Evolutionary conservation across 2,797 vertebrate genomes (phyloP).

Genomic region (Enteromius argenteus): DNA sequence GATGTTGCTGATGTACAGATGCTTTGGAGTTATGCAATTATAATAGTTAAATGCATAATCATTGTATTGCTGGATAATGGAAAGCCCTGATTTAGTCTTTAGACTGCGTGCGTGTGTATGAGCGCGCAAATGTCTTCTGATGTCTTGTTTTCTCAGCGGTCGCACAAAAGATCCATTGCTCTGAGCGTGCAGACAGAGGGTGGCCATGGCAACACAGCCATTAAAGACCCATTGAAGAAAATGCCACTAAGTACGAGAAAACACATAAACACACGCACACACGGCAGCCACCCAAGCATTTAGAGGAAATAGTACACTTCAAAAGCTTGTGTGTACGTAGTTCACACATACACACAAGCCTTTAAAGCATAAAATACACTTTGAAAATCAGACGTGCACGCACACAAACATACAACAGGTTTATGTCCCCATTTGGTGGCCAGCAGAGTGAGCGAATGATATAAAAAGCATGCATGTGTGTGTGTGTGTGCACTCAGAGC

Average conservation of each 20-base stretch:
- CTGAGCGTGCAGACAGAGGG: conserved; percentile 48
- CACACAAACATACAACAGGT: conserved; percentile 30
- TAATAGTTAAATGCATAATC: conserved; percentile 33
- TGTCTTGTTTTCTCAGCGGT: conserved; percentile 53
- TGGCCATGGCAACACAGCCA: conserved; percentile 62
- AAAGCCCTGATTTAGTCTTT: conserved; percentile 21
- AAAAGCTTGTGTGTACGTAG: not conserved
- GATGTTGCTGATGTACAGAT: not conserved
- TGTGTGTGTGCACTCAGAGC: not conserved
- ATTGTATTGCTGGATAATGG: conserved; percentile 1
- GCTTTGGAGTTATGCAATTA: conserved; percentile 19
- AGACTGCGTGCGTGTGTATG: conserved; percentile 22
- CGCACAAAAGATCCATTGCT: conserved; percentile 53
- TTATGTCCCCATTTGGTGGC: not conserved
- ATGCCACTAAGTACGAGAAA: conserved; percentile 47
- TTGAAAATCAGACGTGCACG: not conserved
- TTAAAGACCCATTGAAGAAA: conserved; percentile 55
- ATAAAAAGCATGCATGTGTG: not conserved
- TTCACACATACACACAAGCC: not conserved
- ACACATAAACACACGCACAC: conserved; percentile 21
- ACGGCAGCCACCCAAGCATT: conserved; percentile 3
- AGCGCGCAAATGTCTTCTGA: conserved; percentile 56
- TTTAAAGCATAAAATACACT: not conserved
- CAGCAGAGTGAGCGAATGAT: not conserved
- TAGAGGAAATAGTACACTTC: not conserved